Conservation (phyloP, 2,888 invertebrate genomes). For the Leptura quadrifasciata region DNA sequence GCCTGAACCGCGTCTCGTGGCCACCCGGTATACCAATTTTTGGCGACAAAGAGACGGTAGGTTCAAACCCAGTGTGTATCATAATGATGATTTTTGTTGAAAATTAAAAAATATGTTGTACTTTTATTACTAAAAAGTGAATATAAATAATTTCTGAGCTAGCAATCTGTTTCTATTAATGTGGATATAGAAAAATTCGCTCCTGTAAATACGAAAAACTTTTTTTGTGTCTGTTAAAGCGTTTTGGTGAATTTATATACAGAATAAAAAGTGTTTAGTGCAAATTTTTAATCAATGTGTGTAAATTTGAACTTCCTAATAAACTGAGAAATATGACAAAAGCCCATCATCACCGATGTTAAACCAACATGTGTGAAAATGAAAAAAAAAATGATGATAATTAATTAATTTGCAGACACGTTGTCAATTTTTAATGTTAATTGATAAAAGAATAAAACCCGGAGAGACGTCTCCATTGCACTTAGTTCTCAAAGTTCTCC, state of each 20-base stretch:
- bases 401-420: too few relatives aligned
- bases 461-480: too few relatives aligned
- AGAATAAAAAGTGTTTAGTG: constrained; percentile 11
- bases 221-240: not conserved
- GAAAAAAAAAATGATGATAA: too few relatives aligned
- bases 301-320: not conserved
- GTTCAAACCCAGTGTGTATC: too few relatives aligned
- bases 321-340: not conserved
- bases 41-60: too few relatives aligned
- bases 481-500: not conserved
- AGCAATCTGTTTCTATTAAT: not conserved
- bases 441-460: too few relatives aligned
- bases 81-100: too few relatives aligned
- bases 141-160: constrained; percentile 4
- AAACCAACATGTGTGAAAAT: too few relatives aligned
- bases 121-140: not conserved
- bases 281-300: not conserved
- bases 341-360: not conserved
- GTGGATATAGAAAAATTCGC: not conserved
- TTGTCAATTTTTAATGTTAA: too few relatives aligned
- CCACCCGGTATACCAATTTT: too few relatives aligned
- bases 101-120: too few relatives aligned
- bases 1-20: too few relatives aligned
- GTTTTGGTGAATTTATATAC: constrained; percentile 20
- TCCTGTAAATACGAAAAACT: not conserved